These are phyloP conservation scores for Aegotheles bennettii DNA, from an alignment of 2,113 vertebrate genomes.

Conservation along the genomic window DNA sequence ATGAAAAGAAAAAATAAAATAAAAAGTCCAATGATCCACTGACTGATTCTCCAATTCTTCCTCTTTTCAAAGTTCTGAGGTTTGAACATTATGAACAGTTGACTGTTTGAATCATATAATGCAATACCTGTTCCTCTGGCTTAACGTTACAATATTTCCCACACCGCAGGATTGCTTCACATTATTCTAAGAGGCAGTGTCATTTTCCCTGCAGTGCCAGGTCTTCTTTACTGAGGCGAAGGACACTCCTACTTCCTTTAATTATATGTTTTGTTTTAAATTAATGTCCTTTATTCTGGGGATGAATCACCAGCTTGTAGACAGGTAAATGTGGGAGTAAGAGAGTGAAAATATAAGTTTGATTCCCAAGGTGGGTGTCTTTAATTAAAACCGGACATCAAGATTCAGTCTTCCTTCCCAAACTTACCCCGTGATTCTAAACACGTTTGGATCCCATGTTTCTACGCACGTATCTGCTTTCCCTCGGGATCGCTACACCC, in stretches of 20 bases:
- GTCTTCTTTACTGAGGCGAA: slow-evolving; percentile 61
- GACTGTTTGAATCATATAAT: slow-evolving; percentile 71
- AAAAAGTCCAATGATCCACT: not conserved
- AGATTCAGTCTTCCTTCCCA: slow-evolving; percentile 37
- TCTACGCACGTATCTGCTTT: not conserved
- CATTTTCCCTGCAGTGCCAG: slow-evolving; percentile 66
- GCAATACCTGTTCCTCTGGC: slow-evolving; percentile 76
- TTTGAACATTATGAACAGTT: slow-evolving; percentile 67
- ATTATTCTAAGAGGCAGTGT: slow-evolving; percentile 67
- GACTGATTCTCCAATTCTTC: slow-evolving; percentile 51
- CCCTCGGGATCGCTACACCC: accelerated
- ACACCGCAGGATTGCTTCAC: slow-evolving; percentile 74
- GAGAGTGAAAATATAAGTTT: slow-evolving; percentile 60
- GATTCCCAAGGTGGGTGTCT: slow-evolving; percentile 67
- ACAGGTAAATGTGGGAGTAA: slow-evolving; percentile 71
- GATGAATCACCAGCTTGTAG: slow-evolving; percentile 66
- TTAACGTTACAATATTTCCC: slow-evolving; percentile 72
- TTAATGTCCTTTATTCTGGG: slow-evolving; percentile 68
- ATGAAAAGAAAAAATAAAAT: not conserved
- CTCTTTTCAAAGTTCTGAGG: slow-evolving; percentile 67
- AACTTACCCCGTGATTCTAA: not conserved
- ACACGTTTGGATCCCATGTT: not conserved
- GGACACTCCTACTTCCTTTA: slow-evolving; percentile 72
- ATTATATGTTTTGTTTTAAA: slow-evolving; percentile 73
- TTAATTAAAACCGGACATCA: slow-evolving; percentile 63